A percentile compares a stretch with the other conserved stretches of the same genome.
phyloP scores from a whole-genome alignment of 1,140 invertebrate species.

The Centruroides sculpturatus region DNA sequence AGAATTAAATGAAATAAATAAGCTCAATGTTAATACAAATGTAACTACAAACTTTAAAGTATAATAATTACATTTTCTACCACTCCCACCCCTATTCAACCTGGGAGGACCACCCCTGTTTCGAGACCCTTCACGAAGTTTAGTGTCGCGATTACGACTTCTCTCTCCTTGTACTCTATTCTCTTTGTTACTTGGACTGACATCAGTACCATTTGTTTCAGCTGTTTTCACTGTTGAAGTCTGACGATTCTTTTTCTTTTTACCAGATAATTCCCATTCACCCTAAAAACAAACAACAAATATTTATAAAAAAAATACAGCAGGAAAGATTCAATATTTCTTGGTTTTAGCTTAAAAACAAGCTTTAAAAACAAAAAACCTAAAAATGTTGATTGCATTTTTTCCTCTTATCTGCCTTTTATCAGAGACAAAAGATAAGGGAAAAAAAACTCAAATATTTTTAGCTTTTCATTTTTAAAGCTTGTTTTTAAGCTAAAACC shows the following conservation, averaged over 20 bases:
- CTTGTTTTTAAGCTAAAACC: too few species aligned
- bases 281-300: slow-evolving; percentile 31
- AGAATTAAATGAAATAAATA: slow-evolving; percentile 6
- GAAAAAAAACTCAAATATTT: too few species aligned
- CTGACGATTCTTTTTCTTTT: slow-evolving; percentile 61
- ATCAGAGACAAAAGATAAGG: too few species aligned
- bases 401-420: too few species aligned
- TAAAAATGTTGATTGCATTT: too few species aligned
- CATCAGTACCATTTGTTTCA: slow-evolving; percentile 19
- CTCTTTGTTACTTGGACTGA: slow-evolving; percentile 10
- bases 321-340: too few species aligned
- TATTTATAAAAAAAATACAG: too few species aligned
- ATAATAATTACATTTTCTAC: slow-evolving; percentile 9
- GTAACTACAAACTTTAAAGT: not conserved
- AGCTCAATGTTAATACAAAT: too few species aligned
- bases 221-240: slow-evolving; percentile 9
- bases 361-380: too few species aligned
- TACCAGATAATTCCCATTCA: slow-evolving; percentile 60
- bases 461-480: too few species aligned
- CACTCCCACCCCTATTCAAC: slow-evolving; percentile 9
- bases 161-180: slow-evolving; percentile 17
- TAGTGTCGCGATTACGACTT: slow-evolving; percentile 17
- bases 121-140: slow-evolving; percentile 21
- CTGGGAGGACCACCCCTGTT: slow-evolving; percentile 24
- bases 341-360: too few species aligned